phyloP scores from a whole-genome alignment of 30 jellyfish, hydroid and myxozoan genomes.

The Aurelia sp. region DNA sequence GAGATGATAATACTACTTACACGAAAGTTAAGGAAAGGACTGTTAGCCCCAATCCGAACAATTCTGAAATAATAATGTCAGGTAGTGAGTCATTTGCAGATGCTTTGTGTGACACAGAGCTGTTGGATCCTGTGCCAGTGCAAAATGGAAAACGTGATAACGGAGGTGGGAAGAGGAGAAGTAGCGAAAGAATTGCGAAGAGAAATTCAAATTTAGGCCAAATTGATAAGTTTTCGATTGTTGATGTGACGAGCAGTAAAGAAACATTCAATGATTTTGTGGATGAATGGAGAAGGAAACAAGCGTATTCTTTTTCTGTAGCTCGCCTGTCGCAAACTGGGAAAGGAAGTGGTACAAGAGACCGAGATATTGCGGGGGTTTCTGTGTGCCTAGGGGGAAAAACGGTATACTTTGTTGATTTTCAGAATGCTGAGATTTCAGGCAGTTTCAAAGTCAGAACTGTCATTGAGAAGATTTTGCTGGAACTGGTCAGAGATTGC shows the following conservation, averaged over 20 bases:
- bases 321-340: conserved; percentile 60
- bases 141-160: not conserved
- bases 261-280: conserved; percentile 62
- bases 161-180: conserved; percentile 18
- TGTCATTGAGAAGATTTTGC: not conserved
- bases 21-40: not conserved
- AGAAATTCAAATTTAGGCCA: not conserved
- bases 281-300: conserved; percentile 67
- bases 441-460: not conserved
- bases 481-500: not conserved
- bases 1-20: not conserved
- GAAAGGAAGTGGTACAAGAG: not conserved
- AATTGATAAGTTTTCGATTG: conserved; percentile 53
- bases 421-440: conserved; percentile 3
- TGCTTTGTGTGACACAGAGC: conserved; percentile 20
- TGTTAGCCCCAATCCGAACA: not conserved
- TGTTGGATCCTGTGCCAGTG: conserved; percentile 1
- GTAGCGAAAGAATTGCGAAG: conserved; percentile 45
- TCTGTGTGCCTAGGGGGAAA: conserved; percentile 89
- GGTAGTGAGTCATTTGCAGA: conserved; percentile 45
- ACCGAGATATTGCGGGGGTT: conserved; percentile 59
- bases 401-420: conserved; percentile 70
- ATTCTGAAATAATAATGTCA: conserved; percentile 27
- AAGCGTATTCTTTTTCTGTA: conserved; percentile 61
- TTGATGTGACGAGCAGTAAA: conserved; percentile 67